A percentile compares a stretch with the other conserved stretches of the same genome.
Evolutionary conservation across 2,113 vertebrate species (phyloP).

Genomic region (Recurvirostra avosetta): DNA sequence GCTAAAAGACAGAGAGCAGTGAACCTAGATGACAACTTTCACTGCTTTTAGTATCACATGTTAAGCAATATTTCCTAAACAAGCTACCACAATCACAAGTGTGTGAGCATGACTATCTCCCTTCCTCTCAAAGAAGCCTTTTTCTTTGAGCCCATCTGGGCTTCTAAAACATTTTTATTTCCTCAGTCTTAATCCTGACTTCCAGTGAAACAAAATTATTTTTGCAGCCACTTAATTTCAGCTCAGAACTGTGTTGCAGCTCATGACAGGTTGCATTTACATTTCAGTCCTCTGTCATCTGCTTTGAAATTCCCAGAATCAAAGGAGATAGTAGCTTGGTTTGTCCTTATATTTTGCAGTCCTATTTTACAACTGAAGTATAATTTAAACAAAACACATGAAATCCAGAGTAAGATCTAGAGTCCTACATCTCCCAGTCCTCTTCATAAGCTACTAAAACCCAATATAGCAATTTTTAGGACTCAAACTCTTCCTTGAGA

Average conservation of each 20-base stretch:
- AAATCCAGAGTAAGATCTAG: background rate
- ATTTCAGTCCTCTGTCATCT: background rate
- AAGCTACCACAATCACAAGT: background rate
- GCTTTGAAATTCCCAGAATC: background rate
- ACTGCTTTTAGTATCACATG: background rate
- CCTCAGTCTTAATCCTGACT: background rate
- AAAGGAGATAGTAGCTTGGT: background rate
- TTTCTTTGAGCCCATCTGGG: background rate
- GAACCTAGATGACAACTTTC: background rate
- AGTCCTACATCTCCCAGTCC: background rate
- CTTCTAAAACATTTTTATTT: background rate
- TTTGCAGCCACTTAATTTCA: background rate
- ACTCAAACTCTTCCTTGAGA: background rate
- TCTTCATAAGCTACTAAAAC: background rate
- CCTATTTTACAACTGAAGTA: background rate
- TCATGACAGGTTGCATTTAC: background rate
- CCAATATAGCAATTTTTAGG: rapidly evolving
- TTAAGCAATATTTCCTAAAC: background rate
- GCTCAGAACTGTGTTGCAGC: background rate
- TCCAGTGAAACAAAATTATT: background rate
- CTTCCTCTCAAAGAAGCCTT: background rate
- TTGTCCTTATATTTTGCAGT: background rate
- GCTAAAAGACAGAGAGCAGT: background rate
- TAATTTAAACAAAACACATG: background rate
- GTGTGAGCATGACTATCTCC: background rate